A percentile compares a stretch with the other conserved stretches of the same genome.
Conservation (phyloP, 2,888 invertebrate genomes). For the Cistogaster globosa region DNA sequence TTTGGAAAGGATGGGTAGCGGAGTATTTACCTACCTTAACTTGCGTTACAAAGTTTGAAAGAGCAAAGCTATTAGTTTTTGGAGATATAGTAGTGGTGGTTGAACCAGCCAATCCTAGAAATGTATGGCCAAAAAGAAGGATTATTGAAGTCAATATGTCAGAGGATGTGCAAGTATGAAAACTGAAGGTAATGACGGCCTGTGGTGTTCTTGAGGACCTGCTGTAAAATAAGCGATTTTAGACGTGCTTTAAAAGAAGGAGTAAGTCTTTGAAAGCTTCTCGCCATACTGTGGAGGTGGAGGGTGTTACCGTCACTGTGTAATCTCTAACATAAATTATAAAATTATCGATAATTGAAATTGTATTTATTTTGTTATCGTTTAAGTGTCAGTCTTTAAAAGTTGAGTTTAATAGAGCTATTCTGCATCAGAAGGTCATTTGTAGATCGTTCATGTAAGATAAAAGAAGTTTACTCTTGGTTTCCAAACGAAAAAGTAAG, state of each 20-base stretch:
- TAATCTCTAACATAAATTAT: too few relatives aligned
- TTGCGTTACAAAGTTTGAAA: slow-evolving; percentile 24
- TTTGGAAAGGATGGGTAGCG: slow-evolving; percentile 35
- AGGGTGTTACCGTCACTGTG: background rate
- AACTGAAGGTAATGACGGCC: background rate
- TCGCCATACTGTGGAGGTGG: too few relatives aligned
- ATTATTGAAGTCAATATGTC: background rate
- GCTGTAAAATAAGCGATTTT: background rate
- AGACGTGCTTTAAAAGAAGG: background rate
- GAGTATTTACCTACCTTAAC: slow-evolving; percentile 41
- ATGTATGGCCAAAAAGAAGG: slow-evolving; percentile 22
- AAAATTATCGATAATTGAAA: too few relatives aligned
- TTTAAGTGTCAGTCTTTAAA: too few relatives aligned
- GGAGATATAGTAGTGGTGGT: slow-evolving; percentile 39
- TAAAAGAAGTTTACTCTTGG: too few relatives aligned
- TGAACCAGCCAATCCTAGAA: slow-evolving; percentile 22
- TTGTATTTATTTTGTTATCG: too few relatives aligned
- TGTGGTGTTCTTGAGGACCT: background rate
- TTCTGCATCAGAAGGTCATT: too few relatives aligned
- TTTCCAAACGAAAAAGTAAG: too few relatives aligned
- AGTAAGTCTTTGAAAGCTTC: background rate
- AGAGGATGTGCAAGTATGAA: background rate
- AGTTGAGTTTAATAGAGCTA: too few relatives aligned
- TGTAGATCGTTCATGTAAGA: too few relatives aligned
- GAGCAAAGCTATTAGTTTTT: slow-evolving; percentile 14